A percentile compares a stretch with the other conserved stretches of the same genome.
These are phyloP conservation scores for Leuciscus idus DNA, from an alignment of 2,113 vertebrate genomes.

Conservation along the genomic window DNA sequence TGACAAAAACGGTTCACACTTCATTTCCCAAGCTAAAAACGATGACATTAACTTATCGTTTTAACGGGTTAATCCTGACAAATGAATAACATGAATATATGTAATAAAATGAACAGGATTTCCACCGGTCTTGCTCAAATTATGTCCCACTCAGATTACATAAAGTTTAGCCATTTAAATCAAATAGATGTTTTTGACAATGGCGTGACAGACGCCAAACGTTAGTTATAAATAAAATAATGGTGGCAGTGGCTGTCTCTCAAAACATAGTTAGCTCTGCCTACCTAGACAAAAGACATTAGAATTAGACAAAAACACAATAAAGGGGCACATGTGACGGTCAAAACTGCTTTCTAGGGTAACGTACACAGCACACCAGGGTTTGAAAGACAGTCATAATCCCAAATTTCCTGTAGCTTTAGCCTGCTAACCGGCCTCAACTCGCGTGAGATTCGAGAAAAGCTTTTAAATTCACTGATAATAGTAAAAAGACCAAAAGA, in stretches of 20 bases:
- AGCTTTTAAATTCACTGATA: neutral
- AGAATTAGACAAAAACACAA: neutral
- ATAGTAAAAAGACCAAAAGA: neutral
- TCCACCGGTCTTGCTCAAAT: neutral
- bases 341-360: neutral
- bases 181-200: neutral
- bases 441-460: neutral
- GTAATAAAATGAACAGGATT: neutral
- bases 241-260: neutral
- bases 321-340: neutral
- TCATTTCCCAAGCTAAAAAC: neutral
- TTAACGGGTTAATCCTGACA: neutral
- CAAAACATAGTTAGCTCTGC: neutral
- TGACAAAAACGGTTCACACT: neutral
- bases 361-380: neutral
- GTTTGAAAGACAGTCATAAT: neutral
- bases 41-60: neutral
- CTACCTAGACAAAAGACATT: neutral
- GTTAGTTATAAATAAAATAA: neutral
- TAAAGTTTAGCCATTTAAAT: neutral
- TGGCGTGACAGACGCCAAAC: neutral
- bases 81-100: neutral
- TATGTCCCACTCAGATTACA: neutral
- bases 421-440: conserved; percentile 25
- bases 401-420: conserved; percentile 35